Conservation (phyloP, 2,113 vertebrate species). For the Catharus minimus region DNA sequence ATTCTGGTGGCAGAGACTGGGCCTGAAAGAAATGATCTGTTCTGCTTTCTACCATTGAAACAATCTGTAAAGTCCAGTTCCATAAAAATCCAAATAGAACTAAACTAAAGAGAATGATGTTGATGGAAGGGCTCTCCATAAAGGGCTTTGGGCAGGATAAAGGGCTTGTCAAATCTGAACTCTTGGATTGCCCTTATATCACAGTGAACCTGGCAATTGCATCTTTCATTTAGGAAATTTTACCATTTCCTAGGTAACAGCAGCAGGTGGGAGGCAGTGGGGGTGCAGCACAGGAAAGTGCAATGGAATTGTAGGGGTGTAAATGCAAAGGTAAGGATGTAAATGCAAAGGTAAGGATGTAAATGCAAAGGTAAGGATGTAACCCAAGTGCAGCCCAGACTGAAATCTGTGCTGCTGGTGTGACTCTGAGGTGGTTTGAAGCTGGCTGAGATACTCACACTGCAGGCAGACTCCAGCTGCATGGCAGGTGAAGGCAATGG, state of each 20-base stretch:
- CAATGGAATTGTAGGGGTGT: not conserved
- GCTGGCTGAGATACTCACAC: not conserved
- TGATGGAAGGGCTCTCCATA: not conserved
- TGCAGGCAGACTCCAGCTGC: not conserved
- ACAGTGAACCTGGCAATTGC: not conserved
- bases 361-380: too few species aligned
- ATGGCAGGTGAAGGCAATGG: not conserved
- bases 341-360: too few species aligned
- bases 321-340: too few species aligned
- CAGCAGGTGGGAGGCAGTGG: not conserved
- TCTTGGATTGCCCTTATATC: not conserved
- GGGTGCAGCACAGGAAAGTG: not conserved
- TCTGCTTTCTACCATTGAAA: not conserved
- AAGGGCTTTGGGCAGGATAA: not conserved
- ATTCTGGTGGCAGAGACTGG: not conserved
- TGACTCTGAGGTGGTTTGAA: not conserved
- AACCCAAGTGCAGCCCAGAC: not conserved
- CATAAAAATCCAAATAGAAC: not conserved
- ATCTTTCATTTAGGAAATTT: not conserved
- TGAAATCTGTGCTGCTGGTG: not conserved
- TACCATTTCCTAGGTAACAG: not conserved
- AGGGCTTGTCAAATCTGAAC: not conserved
- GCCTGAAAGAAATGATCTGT: not conserved
- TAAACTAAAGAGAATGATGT: not conserved
- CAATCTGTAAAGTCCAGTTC: not conserved